Evolutionary conservation across 2,113 vertebrate species (phyloP).

Genomic region (Tetrao urogallus): DNA sequence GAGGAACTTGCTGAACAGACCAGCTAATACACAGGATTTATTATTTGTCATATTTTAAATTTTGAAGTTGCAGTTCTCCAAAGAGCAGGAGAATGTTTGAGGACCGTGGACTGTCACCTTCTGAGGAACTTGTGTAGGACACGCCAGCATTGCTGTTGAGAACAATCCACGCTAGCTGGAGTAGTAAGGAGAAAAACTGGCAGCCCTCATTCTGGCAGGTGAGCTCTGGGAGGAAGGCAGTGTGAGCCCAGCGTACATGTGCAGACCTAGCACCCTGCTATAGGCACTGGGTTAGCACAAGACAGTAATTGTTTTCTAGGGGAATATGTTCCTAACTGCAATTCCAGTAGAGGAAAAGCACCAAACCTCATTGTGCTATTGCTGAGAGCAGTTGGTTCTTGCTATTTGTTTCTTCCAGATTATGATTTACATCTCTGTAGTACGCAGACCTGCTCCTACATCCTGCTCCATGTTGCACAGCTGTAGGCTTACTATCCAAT

Average conservation of each 20-base stretch:
- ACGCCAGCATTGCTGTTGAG: background rate
- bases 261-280: background rate
- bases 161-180: background rate
- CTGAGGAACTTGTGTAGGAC: background rate
- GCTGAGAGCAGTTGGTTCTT: background rate
- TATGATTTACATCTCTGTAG: background rate
- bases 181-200: background rate
- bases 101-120: background rate
- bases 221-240: background rate
- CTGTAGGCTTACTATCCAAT: background rate
- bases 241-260: background rate
- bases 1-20: conserved; percentile 44
- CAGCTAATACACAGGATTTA: conserved; percentile 15
- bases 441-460: background rate
- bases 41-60: conserved; percentile 43
- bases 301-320: background rate
- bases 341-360: background rate
- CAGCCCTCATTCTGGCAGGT: background rate
- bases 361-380: background rate
- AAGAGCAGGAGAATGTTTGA: background rate
- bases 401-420: conserved; percentile 1
- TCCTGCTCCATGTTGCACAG: background rate
- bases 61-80: conserved; percentile 22
- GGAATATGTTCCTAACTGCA: background rate
- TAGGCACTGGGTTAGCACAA: background rate